Evolutionary conservation across 2,797 vertebrate genomes (phyloP).

Genomic region (Pipistrellus kuhlii): DNA sequence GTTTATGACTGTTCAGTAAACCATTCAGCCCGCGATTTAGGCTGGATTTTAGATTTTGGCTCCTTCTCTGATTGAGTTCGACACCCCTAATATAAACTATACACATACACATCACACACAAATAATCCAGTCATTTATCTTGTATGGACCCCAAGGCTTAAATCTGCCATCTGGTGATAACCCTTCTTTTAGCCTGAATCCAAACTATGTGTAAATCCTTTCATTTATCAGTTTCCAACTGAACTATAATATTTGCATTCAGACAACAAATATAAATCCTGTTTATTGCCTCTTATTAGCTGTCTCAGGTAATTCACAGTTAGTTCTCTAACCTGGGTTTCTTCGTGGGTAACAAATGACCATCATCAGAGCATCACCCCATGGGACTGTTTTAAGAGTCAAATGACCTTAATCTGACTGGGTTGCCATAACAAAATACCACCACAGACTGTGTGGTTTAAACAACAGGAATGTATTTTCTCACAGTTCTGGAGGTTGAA

Average conservation of each 20-base stretch:
- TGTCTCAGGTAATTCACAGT: neutral
- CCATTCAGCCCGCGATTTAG: too few species aligned
- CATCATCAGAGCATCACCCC: neutral
- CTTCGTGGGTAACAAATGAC: neutral
- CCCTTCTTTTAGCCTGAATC: neutral
- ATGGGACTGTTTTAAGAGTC: neutral
- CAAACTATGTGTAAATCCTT: conserved; percentile 15
- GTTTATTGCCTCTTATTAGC: neutral
- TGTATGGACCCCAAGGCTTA: neutral
- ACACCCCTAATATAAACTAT: neutral
- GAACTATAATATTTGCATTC: conserved; percentile 1
- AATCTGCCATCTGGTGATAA: conserved; percentile 6
- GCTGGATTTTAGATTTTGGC: too few species aligned
- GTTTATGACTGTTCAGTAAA: too few species aligned
- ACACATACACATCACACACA: neutral
- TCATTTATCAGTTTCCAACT: conserved; percentile 23
- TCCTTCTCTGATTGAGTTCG: too few species aligned
- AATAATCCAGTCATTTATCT: neutral
- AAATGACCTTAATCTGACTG: neutral
- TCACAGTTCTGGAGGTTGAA: neutral
- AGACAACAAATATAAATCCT: neutral
- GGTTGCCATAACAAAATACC: neutral
- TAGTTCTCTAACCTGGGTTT: neutral
- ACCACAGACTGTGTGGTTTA: neutral
- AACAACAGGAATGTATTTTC: neutral